Evolutionary conservation across 2,113 vertebrate genomes (phyloP).

Genomic region (Thamnophis sirtalis): DNA sequence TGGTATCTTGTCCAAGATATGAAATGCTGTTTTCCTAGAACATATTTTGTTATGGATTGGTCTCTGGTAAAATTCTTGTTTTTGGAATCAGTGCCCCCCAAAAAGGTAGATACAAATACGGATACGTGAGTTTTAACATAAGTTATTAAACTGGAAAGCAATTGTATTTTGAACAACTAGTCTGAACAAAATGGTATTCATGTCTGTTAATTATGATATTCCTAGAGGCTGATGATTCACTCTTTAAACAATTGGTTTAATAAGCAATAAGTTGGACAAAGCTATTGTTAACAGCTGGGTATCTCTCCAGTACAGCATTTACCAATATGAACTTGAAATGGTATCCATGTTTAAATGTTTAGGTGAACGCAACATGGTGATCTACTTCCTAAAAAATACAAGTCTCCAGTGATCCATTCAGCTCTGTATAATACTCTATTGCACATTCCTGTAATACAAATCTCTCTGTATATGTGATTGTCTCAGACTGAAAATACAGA

Average conservation of each 20-base stretch:
- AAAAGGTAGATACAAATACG: background rate
- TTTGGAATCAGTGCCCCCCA: background rate
- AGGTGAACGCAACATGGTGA: constrained; percentile 47
- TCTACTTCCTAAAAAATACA: constrained; percentile 41
- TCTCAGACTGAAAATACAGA: constrained; percentile 76
- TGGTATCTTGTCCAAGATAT: background rate
- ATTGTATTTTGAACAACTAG: background rate
- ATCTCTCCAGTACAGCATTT: constrained; percentile 44
- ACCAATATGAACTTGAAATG: constrained; percentile 63
- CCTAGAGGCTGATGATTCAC: background rate
- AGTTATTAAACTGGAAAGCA: background rate
- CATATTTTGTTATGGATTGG: background rate
- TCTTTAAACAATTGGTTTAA: constrained; percentile 13
- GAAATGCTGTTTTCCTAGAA: background rate
- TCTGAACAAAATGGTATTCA: constrained; percentile 8
- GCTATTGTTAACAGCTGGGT: constrained; percentile 24
- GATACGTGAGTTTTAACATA: background rate
- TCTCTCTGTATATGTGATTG: constrained; percentile 62
- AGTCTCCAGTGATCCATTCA: constrained; percentile 41
- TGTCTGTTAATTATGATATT: background rate
- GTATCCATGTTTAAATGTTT: constrained; percentile 41
- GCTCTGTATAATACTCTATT: constrained; percentile 61
- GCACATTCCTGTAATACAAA: constrained; percentile 73
- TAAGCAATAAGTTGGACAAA: constrained; percentile 25
- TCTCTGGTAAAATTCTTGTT: background rate